These are phyloP conservation scores for Hanleya hanleyi DNA, from an alignment of 2,888 invertebrate genomes.

Conservation along the genomic window DNA sequence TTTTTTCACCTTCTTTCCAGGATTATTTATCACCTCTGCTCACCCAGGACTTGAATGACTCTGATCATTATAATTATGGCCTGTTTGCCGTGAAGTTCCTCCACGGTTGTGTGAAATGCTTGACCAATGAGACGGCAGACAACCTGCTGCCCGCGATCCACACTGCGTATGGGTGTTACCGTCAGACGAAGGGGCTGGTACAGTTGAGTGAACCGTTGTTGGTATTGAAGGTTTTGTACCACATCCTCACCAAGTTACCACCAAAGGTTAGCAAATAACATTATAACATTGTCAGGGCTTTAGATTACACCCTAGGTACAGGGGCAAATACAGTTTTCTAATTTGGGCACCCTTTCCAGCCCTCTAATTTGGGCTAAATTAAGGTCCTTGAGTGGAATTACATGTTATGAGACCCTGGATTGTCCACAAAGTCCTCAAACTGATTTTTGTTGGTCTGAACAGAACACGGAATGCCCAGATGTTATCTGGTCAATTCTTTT, in stretches of 20 bases:
- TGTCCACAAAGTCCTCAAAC: too few species aligned
- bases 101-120: neutral
- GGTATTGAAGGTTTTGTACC: conserved; percentile 19
- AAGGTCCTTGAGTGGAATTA: too few species aligned
- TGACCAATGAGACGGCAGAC: neutral
- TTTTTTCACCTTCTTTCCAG: too few species aligned
- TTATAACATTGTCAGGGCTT: too few species aligned
- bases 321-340: too few species aligned
- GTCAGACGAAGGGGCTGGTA: neutral
- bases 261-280: neutral
- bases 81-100: neutral
- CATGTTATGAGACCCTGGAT: too few species aligned
- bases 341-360: too few species aligned
- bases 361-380: too few species aligned
- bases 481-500: too few species aligned
- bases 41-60: neutral
- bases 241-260: conserved; percentile 27
- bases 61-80: neutral
- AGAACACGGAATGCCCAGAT: too few species aligned
- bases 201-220: conserved; percentile 11
- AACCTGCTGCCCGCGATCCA: neutral
- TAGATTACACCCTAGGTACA: too few species aligned
- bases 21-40: neutral
- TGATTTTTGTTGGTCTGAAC: too few species aligned
- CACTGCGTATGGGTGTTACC: neutral